These are phyloP conservation scores for Papilio gigon DNA, from an alignment of 2,888 invertebrate genomes.

Conservation along the genomic window DNA sequence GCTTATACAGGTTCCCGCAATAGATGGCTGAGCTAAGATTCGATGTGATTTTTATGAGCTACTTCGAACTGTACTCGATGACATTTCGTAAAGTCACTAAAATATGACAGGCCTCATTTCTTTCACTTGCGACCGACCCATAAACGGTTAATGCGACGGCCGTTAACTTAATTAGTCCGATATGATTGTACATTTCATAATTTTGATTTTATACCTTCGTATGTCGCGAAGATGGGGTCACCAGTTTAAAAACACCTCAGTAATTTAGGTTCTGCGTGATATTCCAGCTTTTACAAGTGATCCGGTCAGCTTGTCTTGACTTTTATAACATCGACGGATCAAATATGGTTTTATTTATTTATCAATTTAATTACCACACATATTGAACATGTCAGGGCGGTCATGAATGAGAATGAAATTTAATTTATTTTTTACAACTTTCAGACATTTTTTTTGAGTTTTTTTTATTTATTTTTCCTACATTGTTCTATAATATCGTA, in stretches of 20 bases:
- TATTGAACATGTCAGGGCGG: not conserved
- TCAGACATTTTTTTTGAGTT: not conserved
- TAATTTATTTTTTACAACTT: not conserved
- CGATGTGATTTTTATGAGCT: constrained; percentile 48
- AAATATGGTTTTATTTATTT: constrained; percentile 39
- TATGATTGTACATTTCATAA: constrained; percentile 46
- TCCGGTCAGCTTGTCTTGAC: constrained; percentile 43
- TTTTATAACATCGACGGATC: constrained; percentile 43
- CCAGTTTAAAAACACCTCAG: constrained; percentile 51
- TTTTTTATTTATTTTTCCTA: constrained; percentile 26
- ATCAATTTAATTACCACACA: constrained; percentile 10
- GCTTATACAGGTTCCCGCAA: constrained; percentile 36
- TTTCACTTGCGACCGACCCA: constrained; percentile 43
- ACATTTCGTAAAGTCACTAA: constrained; percentile 48
- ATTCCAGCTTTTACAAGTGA: constrained; percentile 52
- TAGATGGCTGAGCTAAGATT: constrained; percentile 48
- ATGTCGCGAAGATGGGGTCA: constrained; percentile 51
- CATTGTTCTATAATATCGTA: too few species aligned
- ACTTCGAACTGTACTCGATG: constrained; percentile 51
- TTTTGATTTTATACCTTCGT: constrained; percentile 53
- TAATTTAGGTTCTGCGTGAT: constrained; percentile 58
- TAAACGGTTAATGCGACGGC: constrained; percentile 48
- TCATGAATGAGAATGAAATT: constrained; percentile 12
- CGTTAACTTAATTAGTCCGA: constrained; percentile 49
- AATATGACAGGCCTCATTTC: constrained; percentile 46